phyloP scores from a whole-genome alignment of 2,113 vertebrate species.

The Halichoeres trimaculatus region DNA sequence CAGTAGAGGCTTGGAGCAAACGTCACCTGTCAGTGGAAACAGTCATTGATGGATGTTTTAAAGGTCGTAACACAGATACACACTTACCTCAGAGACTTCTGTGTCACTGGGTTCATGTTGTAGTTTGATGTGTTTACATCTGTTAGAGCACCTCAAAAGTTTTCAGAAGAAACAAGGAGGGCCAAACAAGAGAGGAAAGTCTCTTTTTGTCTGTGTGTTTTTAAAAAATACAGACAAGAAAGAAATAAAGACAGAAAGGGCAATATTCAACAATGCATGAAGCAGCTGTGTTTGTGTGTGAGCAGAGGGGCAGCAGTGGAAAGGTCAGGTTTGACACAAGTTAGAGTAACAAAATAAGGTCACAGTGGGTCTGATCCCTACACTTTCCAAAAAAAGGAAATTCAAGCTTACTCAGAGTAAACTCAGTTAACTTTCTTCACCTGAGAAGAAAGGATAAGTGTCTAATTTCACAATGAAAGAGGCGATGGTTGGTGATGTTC shows the following conservation, averaged over 20 bases:
- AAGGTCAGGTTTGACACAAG: too few species aligned
- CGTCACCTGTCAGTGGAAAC: conserved; percentile 46
- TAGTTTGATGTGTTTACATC: conserved; percentile 5
- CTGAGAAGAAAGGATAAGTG: too few species aligned
- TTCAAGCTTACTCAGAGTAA: too few species aligned
- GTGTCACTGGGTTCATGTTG: conserved; percentile 12
- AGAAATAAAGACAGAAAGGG: conserved; percentile 20
- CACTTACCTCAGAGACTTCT: conserved; percentile 2
- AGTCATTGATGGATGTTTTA: conserved; percentile 11
- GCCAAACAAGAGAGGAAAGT: conserved; percentile 20
- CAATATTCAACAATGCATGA: too few species aligned
- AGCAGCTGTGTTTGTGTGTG: too few species aligned
- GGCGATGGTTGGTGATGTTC: too few species aligned
- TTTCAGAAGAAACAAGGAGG: conserved; percentile 1
- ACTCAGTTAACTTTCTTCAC: too few species aligned
- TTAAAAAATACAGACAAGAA: conserved; percentile 24
- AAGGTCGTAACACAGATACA: conserved; percentile 9
- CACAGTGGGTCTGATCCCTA: too few species aligned
- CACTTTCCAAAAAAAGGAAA: too few species aligned
- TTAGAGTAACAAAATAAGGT: too few species aligned
- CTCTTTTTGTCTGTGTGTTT: conserved; percentile 7
- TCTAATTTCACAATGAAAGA: too few species aligned
- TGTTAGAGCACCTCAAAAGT: conserved; percentile 23
- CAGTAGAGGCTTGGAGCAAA: conserved; percentile 36
- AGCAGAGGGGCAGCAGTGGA: too few species aligned